Base-by-base conservation (phyloP, 2,888 invertebrate species). In the Drosophila birchii region DNA sequence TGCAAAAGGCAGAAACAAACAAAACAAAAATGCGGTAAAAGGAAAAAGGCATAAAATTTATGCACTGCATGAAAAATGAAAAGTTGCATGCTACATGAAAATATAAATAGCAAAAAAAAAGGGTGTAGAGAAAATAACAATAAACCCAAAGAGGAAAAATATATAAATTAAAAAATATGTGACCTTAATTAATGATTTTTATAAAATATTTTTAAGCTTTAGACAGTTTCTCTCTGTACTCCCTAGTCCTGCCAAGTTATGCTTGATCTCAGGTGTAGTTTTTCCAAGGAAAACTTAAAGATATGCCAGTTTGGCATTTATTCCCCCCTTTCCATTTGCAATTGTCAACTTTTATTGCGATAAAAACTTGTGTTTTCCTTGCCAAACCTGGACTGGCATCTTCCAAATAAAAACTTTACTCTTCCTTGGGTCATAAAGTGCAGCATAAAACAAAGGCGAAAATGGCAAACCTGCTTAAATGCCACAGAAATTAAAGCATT, bases 61-160 rank as follows among this genome's bases (percentile, higher is more conserved):
- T 88, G 78, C 87, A 68, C 26, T 69, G 70, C 79, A 79, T 77
- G 78, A 75, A 79, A 86, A 86, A 76, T 77, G 84, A 78, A 88
- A 88, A 85, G 66, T 68, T 75, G 75, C 82, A 88, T 75, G 86
- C 71, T 70, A 7, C 23, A 6, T 51, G 29, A 26, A 16, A 18
- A 16, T 49, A 8, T 29, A 14, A 18, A n/a, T 41, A 49, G 18
- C 9, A 6, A 18, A 16, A 34, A 51, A 26, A 58, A 1, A 1
- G 6, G 11, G 26, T 18, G 6, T 3, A 41, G 26, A 5, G 41
- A 3, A 16, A 16, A 41, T 16, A 39, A 23, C 23, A 18, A 34
- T 34, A 34, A 53, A 9, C 34, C 36, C n/a, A 43, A 11, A 58
- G 51, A 14, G 12, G n/a, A 7, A 51, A 14, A 29, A 12, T 11